Base-by-base conservation (phyloP, 2,113 vertebrate species). In the Stictonetta naevosa region DNA sequence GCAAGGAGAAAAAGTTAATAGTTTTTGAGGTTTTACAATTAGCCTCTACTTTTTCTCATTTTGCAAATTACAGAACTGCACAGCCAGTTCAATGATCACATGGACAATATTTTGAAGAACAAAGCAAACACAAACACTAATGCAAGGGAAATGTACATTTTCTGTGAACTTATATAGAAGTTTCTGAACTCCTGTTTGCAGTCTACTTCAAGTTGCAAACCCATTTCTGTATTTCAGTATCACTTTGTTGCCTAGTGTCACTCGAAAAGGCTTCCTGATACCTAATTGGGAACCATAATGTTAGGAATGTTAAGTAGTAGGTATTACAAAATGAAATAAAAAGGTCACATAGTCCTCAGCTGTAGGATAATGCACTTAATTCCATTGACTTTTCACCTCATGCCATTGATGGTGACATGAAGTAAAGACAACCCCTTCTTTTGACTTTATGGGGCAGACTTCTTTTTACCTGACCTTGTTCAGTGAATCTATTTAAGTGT, bases 221-320 rank as follows among this genome's bases (percentile, higher is more conserved):
- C 44, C 68, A 2, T 66, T 69, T 90, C 36, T 74, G 8, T 64
- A 12, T 71, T 64, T 94, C 26, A 33, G 3, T 52, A 31, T 31
- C 48, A 44, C 13, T 62, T 94, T 46, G 7, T 71, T 86, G 72
- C 19, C 29, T 29, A 2, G 20, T 68, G 25, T 60, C 10, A 68
- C 31, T 53, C 16, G 14, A 7, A 83, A 91, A 74, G 20, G 5
- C 82, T 83, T 18, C 13, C 21, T 36, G n/a, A 50, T 73, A 44
- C 3, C 3, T 38, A 8, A 83, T 21, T 0, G 1, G 4, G 40
- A 28, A 12, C 52, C 77, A 8, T 75, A 71, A 48, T 38, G 4
- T 83, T 71, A 40, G 28, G 34, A 71, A 48, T 38, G 4, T 83
- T 71, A 40, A 29, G 34, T 22, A 50, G 38, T 28, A 22, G 52